Base-by-base conservation (phyloP, 1,140 invertebrate genomes). In the Habropoda laboriosa region DNA sequence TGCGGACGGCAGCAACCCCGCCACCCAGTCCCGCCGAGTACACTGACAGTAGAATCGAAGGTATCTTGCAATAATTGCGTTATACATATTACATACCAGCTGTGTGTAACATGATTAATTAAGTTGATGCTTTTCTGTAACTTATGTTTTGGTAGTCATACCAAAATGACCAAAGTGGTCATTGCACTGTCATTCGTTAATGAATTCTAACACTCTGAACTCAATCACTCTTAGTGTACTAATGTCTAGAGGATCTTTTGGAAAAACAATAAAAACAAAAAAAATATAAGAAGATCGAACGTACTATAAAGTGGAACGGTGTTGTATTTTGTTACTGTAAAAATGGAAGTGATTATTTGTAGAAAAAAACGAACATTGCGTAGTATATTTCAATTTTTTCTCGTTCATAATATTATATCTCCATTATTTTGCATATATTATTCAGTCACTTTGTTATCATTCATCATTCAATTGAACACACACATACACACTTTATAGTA, bases 31-130 rank as follows among this genome's bases (percentile, higher is more conserved):
- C 90, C 91, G 91, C 90, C 89, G 92, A 93, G 89, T 92, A 92
- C 91, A 92, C 89, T 92, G 92, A 93, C 91, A 91, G 86, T 91
- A 93, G 91, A 90, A 91, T 91, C 90, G 92, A 93, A 93, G 92
- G 92, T 93, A 93, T 90, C 92, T 93, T 92, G 89, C 89, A 92
- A 93, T 91, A 92, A 92, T 92, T 93, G 92, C 92, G 90, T 93
- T 92, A 91, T 91, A 88, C 83, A 89, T 90, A 92, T 92, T 93
- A 92, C 88, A 93, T 93, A 91, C 92, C 89, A 92, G 92, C 92
- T 93, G 92, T 93, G 92, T 93, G 92, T 93, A 93, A 93, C 92
- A 93, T 92, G 82, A 92, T 91, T 91, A 90, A 92, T 90, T 93
- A 91, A 90, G 89, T 92, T 92, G 90, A 90, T 80, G 90, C 91